Percentiles rank a stretch among this genome's conserved stretches.
Conservation (phyloP, 2,797 vertebrate genomes). For the Zenarchopterus dispar region DNA sequence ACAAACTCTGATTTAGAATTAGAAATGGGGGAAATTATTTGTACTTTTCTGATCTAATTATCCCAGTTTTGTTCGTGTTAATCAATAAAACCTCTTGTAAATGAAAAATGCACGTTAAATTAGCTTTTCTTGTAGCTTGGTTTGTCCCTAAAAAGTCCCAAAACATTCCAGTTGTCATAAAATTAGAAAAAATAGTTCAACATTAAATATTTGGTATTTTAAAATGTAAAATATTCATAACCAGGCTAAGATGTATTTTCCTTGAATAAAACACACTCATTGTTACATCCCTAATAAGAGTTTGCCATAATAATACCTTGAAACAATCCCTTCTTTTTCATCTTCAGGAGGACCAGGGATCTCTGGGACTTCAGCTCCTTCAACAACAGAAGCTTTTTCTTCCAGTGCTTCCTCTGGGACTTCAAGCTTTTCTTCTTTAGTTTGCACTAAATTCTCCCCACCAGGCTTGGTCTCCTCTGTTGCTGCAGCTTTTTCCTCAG, state of each 20-base stretch:
- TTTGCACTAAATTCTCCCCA: constrained; percentile 34
- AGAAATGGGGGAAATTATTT: no score
- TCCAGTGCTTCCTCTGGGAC: constrained; percentile 35
- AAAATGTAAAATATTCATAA: no score
- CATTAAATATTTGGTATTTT: no score
- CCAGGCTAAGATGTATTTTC: background rate
- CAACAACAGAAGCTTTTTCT: constrained; percentile 18
- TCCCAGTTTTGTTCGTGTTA: no score
- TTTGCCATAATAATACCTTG: constrained; percentile 58
- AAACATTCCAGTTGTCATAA: no score
- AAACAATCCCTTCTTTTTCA: constrained; percentile 31
- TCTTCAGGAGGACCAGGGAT: constrained; percentile 12
- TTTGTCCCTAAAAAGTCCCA: no score
- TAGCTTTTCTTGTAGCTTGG: no score
- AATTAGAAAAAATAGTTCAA: no score
- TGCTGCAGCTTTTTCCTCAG: constrained; percentile 16
- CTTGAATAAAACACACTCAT: background rate
- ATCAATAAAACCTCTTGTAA: no score
- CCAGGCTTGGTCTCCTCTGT: constrained; percentile 35
- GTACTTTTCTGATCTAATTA: no score
- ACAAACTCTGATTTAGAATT: no score
- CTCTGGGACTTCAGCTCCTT: constrained; percentile 32
- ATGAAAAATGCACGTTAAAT: no score
- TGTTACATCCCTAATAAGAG: background rate
- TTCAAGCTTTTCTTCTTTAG: constrained; percentile 21